Evolutionary conservation across 2,888 invertebrate genomes (phyloP).

Genomic region (Oxyscelio sp.): DNA sequence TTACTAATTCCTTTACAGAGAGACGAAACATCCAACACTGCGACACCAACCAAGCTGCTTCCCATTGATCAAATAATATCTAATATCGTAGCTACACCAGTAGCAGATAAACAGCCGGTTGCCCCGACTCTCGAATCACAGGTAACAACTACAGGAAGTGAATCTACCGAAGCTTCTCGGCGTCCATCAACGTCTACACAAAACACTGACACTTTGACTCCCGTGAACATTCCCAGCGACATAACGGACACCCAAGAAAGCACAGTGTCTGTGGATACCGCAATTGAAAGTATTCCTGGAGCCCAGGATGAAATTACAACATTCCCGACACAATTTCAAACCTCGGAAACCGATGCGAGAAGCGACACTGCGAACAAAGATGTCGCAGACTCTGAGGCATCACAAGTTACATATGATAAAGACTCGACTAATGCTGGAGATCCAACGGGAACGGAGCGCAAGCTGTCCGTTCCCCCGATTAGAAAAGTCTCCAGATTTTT

Average conservation of each 20-base stretch:
- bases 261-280: constrained; percentile 72
- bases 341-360: constrained; percentile 2
- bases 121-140: constrained; percentile 80
- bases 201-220: constrained; percentile 86
- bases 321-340: constrained; percentile 30
- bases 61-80: constrained; percentile 88
- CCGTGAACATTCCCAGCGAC: constrained; percentile 84
- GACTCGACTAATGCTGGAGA: constrained; percentile 29
- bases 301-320: constrained; percentile 65
- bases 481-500: constrained; percentile 94
- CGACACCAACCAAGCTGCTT: constrained; percentile 86
- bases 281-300: constrained; percentile 73
- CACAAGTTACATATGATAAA: constrained; percentile 29
- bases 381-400: constrained; percentile 22
- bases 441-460: constrained; percentile 66
- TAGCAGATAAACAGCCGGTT: constrained; percentile 80
- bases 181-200: constrained; percentile 87
- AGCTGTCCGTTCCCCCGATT: constrained; percentile 85
- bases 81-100: constrained; percentile 83
- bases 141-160: constrained; percentile 52
- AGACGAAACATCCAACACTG: constrained; percentile 88
- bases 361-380: constrained; percentile 27
- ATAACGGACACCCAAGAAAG: constrained; percentile 83
- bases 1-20: constrained; percentile 88
- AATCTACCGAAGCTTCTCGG: constrained; percentile 84